phyloP scores from a whole-genome alignment of 2,797 vertebrate species.

The Microctenopoma lineatum region DNA sequence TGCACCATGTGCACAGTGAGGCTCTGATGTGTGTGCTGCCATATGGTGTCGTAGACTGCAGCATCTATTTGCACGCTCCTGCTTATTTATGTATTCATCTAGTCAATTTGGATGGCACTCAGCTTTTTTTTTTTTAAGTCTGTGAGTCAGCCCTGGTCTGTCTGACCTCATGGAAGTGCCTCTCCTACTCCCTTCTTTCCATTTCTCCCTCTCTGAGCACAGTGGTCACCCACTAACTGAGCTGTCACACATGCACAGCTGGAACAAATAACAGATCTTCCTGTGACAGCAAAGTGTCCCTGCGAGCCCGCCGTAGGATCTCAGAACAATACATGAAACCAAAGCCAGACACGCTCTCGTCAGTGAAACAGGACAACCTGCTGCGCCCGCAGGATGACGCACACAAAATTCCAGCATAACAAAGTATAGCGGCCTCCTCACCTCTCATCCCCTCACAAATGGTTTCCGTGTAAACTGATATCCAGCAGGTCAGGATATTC shows the following conservation, averaged over 20 bases:
- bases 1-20: constrained; percentile 31
- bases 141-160: constrained; percentile 46
- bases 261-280: constrained; percentile 34
- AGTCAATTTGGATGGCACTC: constrained; percentile 44
- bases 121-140: constrained; percentile 12
- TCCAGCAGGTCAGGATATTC: neutral
- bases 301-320: constrained; percentile 27
- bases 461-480: constrained; percentile 59
- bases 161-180: constrained; percentile 46
- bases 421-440: constrained; percentile 51
- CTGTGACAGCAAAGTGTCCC: constrained; percentile 37
- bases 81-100: constrained; percentile 47
- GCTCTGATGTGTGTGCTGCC: constrained; percentile 49
- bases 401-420: constrained; percentile 72
- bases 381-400: constrained; percentile 71
- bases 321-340: constrained; percentile 62
- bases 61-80: constrained; percentile 50
- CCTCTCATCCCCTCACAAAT: constrained; percentile 42
- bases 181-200: constrained; percentile 42
- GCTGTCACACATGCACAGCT: neutral
- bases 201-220: constrained; percentile 44
- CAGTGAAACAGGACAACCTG: constrained; percentile 68
- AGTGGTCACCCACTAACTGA: constrained; percentile 45
- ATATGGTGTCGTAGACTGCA: constrained; percentile 56
- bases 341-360: constrained; percentile 46